phyloP scores from a whole-genome alignment of 2,888 invertebrate species.

The Isoperla grammatica region DNA sequence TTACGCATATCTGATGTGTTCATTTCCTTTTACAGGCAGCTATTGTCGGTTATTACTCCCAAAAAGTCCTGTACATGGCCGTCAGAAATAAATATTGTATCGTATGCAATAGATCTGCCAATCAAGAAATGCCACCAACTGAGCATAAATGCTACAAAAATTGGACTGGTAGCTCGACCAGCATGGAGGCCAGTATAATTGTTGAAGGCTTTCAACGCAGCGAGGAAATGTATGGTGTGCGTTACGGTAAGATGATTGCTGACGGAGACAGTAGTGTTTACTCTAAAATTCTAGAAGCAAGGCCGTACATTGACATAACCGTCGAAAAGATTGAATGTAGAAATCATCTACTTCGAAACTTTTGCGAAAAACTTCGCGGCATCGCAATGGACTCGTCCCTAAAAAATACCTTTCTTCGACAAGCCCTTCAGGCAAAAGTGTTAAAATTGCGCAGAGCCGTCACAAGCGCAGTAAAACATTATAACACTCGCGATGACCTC shows the following conservation, averaged over 20 bases:
- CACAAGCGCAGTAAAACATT: neutral
- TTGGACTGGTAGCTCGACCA: conserved; percentile 21
- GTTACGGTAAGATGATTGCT: conserved; percentile 25
- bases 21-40: conserved; percentile 13
- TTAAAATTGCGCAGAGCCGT: neutral
- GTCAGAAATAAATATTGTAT: conserved; percentile 38
- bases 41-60: conserved; percentile 26
- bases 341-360: conserved; percentile 29
- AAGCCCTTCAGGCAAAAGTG: conserved; percentile 10
- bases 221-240: conserved; percentile 23
- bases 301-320: conserved; percentile 22
- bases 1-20: no score
- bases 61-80: conserved; percentile 36
- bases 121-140: conserved; percentile 24
- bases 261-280: conserved; percentile 29
- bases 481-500: no score
- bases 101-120: conserved; percentile 34
- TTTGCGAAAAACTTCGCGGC: conserved; percentile 1
- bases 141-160: conserved; percentile 39
- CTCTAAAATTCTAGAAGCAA: conserved; percentile 22
- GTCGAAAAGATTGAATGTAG: conserved; percentile 28
- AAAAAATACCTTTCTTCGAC: conserved; percentile 14
- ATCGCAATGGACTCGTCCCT: conserved; percentile 1
- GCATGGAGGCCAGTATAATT: conserved; percentile 39
- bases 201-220: conserved; percentile 37